Conservation (phyloP, 2,797 vertebrate species). For the Sardinella longiceps region DNA sequence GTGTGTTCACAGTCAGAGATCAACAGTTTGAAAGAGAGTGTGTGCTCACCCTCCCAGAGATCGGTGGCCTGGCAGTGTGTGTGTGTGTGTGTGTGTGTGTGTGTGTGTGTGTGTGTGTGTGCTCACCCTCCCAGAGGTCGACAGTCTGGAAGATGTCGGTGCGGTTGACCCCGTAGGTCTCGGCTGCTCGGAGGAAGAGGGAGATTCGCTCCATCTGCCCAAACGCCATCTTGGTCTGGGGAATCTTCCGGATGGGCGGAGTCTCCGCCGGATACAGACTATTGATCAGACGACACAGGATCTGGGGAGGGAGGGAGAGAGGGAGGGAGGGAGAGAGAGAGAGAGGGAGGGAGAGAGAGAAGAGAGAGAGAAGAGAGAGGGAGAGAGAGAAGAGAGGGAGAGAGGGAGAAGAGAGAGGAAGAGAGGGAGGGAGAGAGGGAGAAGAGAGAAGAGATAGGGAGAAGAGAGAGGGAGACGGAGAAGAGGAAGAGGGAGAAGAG, state of each 20-base stretch:
- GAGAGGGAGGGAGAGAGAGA: neutral
- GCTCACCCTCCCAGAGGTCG: constrained; percentile 86
- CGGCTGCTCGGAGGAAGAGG: constrained; percentile 84
- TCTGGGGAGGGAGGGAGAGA: constrained; percentile 60
- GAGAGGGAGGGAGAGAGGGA: neutral
- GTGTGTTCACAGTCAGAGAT: too few species aligned
- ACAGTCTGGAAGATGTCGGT: constrained; percentile 89
- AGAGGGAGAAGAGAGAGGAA: too few species aligned
- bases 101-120: neutral
- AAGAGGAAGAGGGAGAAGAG: neutral
- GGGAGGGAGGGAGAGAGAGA: neutral
- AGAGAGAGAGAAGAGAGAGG: too few species aligned
- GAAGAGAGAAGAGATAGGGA: neutral
- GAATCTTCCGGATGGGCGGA: constrained; percentile 83
- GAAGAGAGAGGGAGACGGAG: neutral
- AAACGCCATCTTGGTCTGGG: constrained; percentile 85
- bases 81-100: neutral
- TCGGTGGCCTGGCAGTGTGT: neutral
- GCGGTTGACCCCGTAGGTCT: constrained; percentile 81
- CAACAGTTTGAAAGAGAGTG: too few species aligned
- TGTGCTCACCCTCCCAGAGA: neutral
- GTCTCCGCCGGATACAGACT: constrained; percentile 81
- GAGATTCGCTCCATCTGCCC: constrained; percentile 90
- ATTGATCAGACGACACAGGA: constrained; percentile 87
- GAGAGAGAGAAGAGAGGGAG: too few species aligned